phyloP scores from a whole-genome alignment of 2,113 vertebrate genomes.

The Ivindomyrus marchei region DNA sequence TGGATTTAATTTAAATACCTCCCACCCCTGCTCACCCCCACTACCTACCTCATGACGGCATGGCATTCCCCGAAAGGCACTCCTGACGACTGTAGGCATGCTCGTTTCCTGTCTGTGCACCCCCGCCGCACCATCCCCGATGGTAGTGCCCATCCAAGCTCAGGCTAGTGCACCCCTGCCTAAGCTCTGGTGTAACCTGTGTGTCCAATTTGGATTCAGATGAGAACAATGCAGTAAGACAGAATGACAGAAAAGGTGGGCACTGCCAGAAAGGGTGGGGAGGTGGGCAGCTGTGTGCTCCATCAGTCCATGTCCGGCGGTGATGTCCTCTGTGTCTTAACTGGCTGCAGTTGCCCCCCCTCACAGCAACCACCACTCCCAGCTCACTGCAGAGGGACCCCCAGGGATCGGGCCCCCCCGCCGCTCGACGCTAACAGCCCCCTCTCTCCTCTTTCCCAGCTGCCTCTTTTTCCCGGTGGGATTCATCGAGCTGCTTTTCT shows the following conservation, averaged over 20 bases:
- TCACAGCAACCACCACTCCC: constrained; percentile 19
- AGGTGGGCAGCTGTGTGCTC: background rate
- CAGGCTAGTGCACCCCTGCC: background rate
- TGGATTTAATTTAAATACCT: background rate
- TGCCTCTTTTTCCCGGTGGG: background rate
- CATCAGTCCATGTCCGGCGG: constrained; percentile 11
- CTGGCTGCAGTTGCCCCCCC: constrained; percentile 13
- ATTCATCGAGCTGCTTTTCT: background rate
- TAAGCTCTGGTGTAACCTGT: background rate
- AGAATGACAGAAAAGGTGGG: background rate
- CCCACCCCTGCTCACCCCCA: background rate
- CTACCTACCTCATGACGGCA: constrained; percentile 11
- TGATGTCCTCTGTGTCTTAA: constrained; percentile 20
- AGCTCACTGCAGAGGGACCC: background rate
- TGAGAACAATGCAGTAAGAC: background rate
- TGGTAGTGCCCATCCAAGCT: constrained; percentile 16
- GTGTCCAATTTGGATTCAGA: background rate
- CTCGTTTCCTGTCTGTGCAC: constrained; percentile 10
- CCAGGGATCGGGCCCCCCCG: background rate
- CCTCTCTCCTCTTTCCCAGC: background rate
- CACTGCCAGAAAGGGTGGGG: background rate
- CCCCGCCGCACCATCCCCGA: background rate
- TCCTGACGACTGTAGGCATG: constrained; percentile 16
- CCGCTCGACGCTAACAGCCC: background rate
- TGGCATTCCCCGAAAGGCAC: constrained; percentile 23